A percentile compares a stretch with the other conserved stretches of the same genome.
Conservation (phyloP, 92 coral and sea anemone species). For the Diadumene lineata region DNA sequence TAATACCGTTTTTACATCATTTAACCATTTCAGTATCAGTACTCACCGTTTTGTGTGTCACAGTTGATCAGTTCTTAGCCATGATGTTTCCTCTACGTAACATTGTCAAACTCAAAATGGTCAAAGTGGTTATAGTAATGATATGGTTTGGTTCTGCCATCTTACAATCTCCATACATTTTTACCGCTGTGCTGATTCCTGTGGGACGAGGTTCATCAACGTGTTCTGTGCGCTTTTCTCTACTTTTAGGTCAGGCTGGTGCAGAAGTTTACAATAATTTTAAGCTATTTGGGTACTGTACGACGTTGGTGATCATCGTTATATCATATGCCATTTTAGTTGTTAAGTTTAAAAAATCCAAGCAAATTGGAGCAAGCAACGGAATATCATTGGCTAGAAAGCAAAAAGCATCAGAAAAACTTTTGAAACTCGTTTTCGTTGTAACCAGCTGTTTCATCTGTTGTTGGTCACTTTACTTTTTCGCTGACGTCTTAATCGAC, state of each 20-base stretch:
- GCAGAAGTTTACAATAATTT: background rate
- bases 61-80: constrained; percentile 56
- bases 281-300: background rate
- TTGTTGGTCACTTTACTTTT: constrained; percentile 54
- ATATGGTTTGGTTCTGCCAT: constrained; percentile 54
- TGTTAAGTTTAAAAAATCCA: background rate
- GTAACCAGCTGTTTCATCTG: constrained; percentile 37
- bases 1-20: constrained; percentile 45
- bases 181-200: background rate
- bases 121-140: constrained; percentile 15
- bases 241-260: background rate
- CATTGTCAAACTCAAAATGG: constrained; percentile 31
- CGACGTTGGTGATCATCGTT: constrained; percentile 1
- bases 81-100: constrained; percentile 48
- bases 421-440: constrained; percentile 33
- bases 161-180: constrained; percentile 44
- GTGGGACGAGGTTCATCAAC: background rate
- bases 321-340: constrained; percentile 25
- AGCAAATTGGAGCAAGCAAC: constrained; percentile 13
- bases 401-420: constrained; percentile 39
- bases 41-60: constrained; percentile 43
- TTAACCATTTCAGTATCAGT: constrained; percentile 57
- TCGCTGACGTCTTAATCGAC: constrained; percentile 34
- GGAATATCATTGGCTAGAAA: constrained; percentile 7
- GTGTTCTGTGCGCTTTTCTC: background rate